phyloP scores from a whole-genome alignment of 2,113 vertebrate genomes.

The Dendrocopos noguchii region DNA sequence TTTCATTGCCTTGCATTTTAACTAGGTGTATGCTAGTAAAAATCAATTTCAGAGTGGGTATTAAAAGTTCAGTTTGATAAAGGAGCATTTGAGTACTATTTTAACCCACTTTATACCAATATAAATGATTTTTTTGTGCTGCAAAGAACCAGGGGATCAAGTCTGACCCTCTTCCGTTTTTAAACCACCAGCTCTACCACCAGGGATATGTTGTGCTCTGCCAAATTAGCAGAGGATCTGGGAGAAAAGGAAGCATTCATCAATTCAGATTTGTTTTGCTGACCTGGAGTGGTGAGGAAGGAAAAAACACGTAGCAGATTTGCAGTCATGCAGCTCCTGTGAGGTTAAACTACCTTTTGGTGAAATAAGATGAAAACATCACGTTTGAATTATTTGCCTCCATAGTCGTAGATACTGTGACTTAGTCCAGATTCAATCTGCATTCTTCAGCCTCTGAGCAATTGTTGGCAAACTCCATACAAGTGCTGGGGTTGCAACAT shows the following conservation, averaged over 20 bases:
- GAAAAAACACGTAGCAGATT: background rate
- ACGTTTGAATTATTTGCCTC: constrained; percentile 5
- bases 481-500: background rate
- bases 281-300: background rate
- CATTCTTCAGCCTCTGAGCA: constrained; percentile 59
- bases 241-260: background rate
- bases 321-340: background rate
- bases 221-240: constrained; percentile 29
- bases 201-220: background rate
- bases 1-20: background rate
- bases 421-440: constrained; percentile 64
- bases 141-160: background rate
- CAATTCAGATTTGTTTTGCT: background rate
- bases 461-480: constrained; percentile 41
- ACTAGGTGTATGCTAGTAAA: background rate
- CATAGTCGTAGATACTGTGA: background rate
- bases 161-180: background rate
- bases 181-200: background rate
- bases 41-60: background rate
- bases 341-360: constrained; percentile 15
- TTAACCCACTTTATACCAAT: background rate
- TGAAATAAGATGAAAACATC: background rate
- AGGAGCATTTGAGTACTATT: background rate
- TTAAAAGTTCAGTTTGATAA: background rate
- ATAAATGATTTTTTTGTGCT: background rate